phyloP scores from a whole-genome alignment of 1,140 invertebrate genomes.

The Pteromalus puparum region DNA sequence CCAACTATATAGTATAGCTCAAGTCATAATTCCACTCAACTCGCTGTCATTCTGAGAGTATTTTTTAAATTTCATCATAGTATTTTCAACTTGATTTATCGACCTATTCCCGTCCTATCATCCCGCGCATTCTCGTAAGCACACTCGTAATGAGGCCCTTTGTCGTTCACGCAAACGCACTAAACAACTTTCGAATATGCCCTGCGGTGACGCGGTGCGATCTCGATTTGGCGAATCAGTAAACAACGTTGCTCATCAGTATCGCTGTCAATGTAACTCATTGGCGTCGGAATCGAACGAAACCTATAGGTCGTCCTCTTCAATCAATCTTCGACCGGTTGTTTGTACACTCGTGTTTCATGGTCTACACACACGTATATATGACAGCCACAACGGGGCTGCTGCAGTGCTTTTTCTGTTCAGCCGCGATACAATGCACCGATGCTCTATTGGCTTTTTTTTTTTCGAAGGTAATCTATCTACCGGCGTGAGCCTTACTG shows the following conservation, averaged over 20 bases:
- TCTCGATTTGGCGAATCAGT: background rate
- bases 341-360: background rate
- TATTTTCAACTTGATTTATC: too few species aligned
- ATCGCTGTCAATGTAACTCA: background rate
- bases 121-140: too few species aligned
- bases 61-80: too few species aligned
- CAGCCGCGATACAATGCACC: background rate
- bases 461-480: background rate
- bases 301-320: background rate
- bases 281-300: background rate
- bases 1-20: too few species aligned
- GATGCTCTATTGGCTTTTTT: background rate
- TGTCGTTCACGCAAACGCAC: background rate
- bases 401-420: slow-evolving; percentile 30
- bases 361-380: too few species aligned
- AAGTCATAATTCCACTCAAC: too few species aligned
- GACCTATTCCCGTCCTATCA: too few species aligned
- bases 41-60: too few species aligned
- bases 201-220: background rate
- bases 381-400: background rate
- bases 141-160: background rate
- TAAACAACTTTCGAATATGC: background rate
- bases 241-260: background rate
- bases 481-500: background rate
- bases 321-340: background rate